Percentiles rank a stretch among this genome's conserved stretches.
These are phyloP conservation scores for Strix aluco DNA, from an alignment of 2,113 vertebrate genomes.

Conservation along the genomic window DNA sequence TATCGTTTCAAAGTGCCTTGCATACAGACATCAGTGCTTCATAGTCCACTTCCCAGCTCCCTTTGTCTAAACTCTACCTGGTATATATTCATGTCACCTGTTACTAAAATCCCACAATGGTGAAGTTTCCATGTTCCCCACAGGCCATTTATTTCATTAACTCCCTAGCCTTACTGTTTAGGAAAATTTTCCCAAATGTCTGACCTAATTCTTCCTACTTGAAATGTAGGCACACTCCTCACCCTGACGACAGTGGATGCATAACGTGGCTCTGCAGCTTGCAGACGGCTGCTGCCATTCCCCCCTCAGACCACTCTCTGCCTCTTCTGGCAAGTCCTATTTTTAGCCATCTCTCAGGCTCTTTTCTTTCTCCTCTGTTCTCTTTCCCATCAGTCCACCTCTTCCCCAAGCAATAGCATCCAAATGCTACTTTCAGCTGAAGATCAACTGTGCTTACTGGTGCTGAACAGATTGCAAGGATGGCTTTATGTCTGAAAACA, in stretches of 20 bases:
- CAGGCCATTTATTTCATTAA: not conserved
- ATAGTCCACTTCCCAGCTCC: not conserved
- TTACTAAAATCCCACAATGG: not conserved
- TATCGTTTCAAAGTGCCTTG: rapidly evolving
- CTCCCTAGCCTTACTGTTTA: not conserved
- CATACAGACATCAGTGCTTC: not conserved
- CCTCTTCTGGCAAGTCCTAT: not conserved
- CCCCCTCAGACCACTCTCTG: not conserved
- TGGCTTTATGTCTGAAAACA: not conserved
- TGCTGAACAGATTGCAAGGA: not conserved
- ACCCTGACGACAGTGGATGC: not conserved
- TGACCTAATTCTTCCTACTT: not conserved
- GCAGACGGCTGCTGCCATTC: not conserved
- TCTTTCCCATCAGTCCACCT: not conserved
- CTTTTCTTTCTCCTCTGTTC: not conserved
- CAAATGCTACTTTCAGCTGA: not conserved
- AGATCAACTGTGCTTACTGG: not conserved
- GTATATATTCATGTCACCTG: not conserved
- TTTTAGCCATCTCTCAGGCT: not conserved
- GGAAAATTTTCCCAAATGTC: not conserved
- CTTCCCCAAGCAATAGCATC: not conserved
- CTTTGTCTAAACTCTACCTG: not conserved
- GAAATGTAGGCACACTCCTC: not conserved
- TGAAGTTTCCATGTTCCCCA: not conserved
- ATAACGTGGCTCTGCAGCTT: not conserved